Evolutionary conservation across 2,113 vertebrate genomes (phyloP).

Genomic region (Eublepharis macularius): DNA sequence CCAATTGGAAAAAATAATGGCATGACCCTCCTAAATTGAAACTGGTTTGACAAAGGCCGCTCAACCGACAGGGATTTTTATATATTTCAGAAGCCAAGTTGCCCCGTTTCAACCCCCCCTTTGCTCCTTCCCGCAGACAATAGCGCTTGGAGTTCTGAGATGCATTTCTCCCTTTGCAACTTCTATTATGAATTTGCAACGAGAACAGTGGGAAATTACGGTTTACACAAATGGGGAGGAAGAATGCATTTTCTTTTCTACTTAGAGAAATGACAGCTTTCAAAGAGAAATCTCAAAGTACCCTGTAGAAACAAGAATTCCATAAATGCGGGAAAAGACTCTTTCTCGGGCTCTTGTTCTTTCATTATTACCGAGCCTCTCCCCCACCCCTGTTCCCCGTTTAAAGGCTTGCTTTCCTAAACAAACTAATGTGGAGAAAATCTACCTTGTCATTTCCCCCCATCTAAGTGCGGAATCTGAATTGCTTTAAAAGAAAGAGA

Average conservation of each 20-base stretch:
- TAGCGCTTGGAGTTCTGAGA: not conserved
- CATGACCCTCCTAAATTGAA: conserved; percentile 10
- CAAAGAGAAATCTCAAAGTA: not conserved
- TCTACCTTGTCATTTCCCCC: not conserved
- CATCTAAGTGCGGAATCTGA: not conserved
- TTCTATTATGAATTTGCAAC: not conserved
- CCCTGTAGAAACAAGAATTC: not conserved
- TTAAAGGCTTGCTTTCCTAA: not conserved
- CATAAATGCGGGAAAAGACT: not conserved
- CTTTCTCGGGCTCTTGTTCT: not conserved
- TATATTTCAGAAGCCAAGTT: not conserved
- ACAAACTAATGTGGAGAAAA: not conserved
- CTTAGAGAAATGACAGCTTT: conserved; percentile 16
- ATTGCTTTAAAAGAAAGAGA: not conserved
- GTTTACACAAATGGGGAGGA: conserved; percentile 1
- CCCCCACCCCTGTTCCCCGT: not conserved
- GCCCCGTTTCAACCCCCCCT: not conserved
- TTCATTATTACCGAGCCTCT: not conserved
- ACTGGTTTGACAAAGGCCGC: not conserved
- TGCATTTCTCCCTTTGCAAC: conserved; percentile 14
- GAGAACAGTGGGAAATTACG: conserved; percentile 7
- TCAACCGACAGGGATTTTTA: not conserved
- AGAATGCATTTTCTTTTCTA: conserved; percentile 9
- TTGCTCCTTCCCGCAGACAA: not conserved
- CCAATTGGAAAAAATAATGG: not conserved